Evolutionary conservation across 1,140 invertebrate species (phyloP).

Genomic region (Rhopalosiphum padi): DNA sequence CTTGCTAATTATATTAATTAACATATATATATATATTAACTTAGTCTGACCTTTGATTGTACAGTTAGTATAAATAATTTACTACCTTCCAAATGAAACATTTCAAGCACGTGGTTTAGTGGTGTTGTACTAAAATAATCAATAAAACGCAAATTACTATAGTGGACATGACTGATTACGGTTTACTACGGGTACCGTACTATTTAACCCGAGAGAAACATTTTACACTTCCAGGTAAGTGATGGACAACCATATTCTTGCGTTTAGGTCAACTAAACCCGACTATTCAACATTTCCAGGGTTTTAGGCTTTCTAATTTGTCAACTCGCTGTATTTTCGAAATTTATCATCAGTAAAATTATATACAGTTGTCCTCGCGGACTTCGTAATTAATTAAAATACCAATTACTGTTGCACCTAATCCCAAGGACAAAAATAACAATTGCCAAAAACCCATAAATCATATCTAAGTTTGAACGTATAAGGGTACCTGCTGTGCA

Average conservation of each 20-base stretch:
- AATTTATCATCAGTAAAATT: conserved; percentile 3
- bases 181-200: background rate
- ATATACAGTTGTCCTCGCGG: background rate
- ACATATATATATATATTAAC: background rate
- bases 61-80: background rate
- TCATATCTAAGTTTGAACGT: background rate
- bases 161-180: conserved; percentile 49
- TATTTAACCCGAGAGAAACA: conserved; percentile 24
- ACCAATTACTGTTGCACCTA: background rate
- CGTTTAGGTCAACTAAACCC: conserved; percentile 23
- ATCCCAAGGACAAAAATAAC: conserved; percentile 15
- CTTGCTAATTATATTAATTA: background rate
- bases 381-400: conserved; percentile 31
- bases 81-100: background rate
- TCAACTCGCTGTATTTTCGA: conserved; percentile 1
- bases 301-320: background rate
- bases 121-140: conserved; percentile 12
- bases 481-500: background rate
- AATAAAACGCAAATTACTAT: conserved; percentile 41
- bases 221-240: conserved; percentile 31
- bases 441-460: background rate
- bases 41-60: background rate
- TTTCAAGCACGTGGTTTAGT: background rate
- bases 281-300: conserved; percentile 8
- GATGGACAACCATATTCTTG: background rate